phyloP scores from a whole-genome alignment of 1,140 invertebrate genomes.

The Portunus trituberculatus region DNA sequence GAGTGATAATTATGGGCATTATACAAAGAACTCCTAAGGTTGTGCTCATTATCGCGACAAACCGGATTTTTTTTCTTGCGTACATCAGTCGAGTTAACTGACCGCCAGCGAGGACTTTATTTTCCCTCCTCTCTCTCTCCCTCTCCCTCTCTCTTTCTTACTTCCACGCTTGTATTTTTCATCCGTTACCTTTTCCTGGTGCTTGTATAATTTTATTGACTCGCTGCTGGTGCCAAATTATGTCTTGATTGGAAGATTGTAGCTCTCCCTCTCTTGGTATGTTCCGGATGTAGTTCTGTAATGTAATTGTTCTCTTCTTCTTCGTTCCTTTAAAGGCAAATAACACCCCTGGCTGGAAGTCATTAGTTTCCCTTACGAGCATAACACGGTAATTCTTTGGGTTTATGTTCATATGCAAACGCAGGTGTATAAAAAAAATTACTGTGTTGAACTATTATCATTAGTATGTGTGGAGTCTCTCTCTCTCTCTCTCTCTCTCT shows the following conservation, averaged over 20 bases:
- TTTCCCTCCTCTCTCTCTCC: not conserved
- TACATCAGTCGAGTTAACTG: not conserved
- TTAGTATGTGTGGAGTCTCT: not conserved
- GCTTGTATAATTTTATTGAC: not conserved
- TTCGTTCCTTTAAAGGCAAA: not conserved
- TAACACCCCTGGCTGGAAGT: not conserved
- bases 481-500: conserved; percentile 60
- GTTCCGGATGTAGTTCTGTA: not conserved
- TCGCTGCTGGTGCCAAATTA: not conserved
- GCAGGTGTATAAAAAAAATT: not conserved
- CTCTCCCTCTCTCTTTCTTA: not conserved
- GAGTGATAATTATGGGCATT: conserved; percentile 44
- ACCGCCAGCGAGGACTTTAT: not conserved
- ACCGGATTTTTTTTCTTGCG: not conserved
- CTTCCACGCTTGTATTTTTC: not conserved
- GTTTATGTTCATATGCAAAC: not conserved
- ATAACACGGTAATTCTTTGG: not conserved
- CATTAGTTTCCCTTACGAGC: not conserved
- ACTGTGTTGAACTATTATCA: too few species aligned
- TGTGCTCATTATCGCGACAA: not conserved
- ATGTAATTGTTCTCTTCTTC: not conserved
- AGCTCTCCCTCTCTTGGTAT: not conserved
- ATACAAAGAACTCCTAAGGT: not conserved
- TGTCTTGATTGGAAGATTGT: not conserved
- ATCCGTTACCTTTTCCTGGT: not conserved